Conservation (phyloP, 2,797 vertebrate species). For the Halcyon smyrnensis region DNA sequence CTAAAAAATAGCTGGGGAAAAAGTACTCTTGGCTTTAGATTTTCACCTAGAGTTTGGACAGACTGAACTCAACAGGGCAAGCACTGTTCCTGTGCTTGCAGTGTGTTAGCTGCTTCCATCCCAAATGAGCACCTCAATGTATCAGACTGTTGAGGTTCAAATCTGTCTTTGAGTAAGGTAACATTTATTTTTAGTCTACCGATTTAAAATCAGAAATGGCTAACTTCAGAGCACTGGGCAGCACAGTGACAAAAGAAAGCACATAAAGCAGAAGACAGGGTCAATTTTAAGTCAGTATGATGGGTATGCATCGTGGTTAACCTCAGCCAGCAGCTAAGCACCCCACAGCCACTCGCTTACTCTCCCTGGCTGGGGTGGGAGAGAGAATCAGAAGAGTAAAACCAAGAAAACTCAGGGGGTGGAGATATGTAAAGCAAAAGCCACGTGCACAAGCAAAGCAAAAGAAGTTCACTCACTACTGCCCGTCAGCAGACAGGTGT, state of each 20-base stretch:
- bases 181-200: neutral
- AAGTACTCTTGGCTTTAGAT: neutral
- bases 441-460: neutral
- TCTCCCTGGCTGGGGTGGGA: neutral
- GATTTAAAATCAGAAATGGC: neutral
- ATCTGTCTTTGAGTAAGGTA: neutral
- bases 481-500: neutral
- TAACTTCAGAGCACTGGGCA: neutral
- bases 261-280: neutral
- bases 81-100: neutral
- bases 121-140: neutral
- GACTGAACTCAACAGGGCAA: neutral
- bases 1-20: constrained; percentile 2
- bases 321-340: neutral
- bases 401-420: neutral
- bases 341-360: neutral
- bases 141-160: neutral
- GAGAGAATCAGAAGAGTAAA: neutral
- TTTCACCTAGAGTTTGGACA: neutral
- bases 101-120: neutral
- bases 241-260: neutral
- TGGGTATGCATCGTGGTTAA: neutral
- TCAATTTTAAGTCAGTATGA: neutral
- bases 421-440: neutral
- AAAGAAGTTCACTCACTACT: neutral